A percentile compares a stretch with the other conserved stretches of the same genome.
Evolutionary conservation across 1,140 invertebrate genomes (phyloP).

Genomic region (Drosophila nebulosa): DNA sequence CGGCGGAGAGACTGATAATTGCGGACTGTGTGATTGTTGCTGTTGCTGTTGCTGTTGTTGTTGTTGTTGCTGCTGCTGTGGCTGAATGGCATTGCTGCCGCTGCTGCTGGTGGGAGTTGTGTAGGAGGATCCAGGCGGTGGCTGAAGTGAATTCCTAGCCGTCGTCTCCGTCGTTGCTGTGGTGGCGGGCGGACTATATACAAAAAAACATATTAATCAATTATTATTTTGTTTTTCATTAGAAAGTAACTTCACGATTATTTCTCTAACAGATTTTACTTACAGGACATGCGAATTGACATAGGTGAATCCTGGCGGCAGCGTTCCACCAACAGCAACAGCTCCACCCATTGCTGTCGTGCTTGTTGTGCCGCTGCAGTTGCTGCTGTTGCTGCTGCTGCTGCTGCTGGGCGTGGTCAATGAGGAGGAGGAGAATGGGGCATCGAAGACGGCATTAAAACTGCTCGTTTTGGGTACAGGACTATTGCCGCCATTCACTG

Average conservation of each 20-base stretch:
- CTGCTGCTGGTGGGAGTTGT: not conserved
- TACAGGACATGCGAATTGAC: slow-evolving; percentile 61
- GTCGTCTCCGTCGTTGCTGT: slow-evolving; percentile 4
- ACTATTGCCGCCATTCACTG: slow-evolving; percentile 73
- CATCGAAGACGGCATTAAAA: slow-evolving; percentile 54
- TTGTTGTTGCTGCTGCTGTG: not conserved
- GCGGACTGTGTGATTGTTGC: slow-evolving; percentile 29
- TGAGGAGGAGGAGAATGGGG: slow-evolving; percentile 7
- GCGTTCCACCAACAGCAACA: slow-evolving; percentile 21
- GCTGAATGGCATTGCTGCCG: not conserved
- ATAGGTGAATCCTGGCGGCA: slow-evolving; percentile 50
- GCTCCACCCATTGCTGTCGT: not conserved
- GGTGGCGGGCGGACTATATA: slow-evolving; percentile 42
- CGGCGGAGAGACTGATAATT: slow-evolving; percentile 52
- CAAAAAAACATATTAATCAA: not conserved
- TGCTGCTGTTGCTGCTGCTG: slow-evolving; percentile 20
- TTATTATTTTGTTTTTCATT: no score
- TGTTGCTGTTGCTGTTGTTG: not conserved
- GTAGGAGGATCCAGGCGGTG: slow-evolving; percentile 42
- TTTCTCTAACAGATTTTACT: slow-evolving; percentile 12
- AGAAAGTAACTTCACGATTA: no score
- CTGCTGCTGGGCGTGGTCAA: slow-evolving; percentile 13
- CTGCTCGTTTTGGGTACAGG: slow-evolving; percentile 52
- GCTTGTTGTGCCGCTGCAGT: not conserved
- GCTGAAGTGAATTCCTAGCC: slow-evolving; percentile 12